Evolutionary conservation across 2,797 vertebrate genomes (phyloP).

Genomic region (Anomalospiza imberbis): DNA sequence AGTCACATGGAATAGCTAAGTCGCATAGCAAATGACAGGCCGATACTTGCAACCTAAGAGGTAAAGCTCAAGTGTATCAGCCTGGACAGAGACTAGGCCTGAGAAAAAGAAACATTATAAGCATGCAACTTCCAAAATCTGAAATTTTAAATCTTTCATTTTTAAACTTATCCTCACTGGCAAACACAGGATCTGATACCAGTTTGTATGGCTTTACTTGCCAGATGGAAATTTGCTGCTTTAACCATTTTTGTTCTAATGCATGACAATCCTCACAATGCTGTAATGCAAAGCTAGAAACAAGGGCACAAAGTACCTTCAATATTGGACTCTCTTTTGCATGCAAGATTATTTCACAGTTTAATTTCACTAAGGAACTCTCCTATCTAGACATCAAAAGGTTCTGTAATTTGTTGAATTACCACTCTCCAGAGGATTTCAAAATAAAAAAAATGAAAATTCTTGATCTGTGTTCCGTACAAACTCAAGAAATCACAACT

Average conservation of each 20-base stretch:
- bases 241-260: background rate
- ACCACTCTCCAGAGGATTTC: background rate
- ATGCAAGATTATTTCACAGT: background rate
- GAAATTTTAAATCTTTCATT: background rate
- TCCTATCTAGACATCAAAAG: background rate
- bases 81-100: background rate
- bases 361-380: background rate
- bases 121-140: background rate
- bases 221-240: background rate
- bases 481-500: background rate
- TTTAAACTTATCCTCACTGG: background rate
- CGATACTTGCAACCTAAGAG: background rate
- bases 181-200: background rate
- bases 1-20: background rate
- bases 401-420: background rate
- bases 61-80: background rate
- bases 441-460: background rate
- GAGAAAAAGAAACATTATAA: background rate
- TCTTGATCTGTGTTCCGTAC: background rate
- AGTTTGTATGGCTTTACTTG: background rate
- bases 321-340: background rate
- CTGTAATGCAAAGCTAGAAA: background rate
- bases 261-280: background rate
- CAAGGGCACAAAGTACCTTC: background rate
- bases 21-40: background rate